Evolutionary conservation across 1,140 invertebrate genomes (phyloP), one percentile per base, ranked within the genome.

Genomic region (Scaptomyza montana): DNA sequence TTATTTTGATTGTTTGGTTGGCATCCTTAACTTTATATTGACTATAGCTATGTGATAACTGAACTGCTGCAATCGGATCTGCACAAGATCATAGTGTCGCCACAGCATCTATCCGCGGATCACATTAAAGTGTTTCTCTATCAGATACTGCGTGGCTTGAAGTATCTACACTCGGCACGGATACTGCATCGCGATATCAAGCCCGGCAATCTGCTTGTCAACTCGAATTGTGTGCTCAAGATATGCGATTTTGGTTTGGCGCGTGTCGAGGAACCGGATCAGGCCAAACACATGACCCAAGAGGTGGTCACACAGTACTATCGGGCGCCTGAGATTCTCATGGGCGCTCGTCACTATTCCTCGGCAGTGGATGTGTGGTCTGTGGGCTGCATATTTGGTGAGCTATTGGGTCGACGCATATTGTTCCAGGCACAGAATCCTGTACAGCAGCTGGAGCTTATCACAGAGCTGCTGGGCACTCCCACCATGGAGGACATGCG

Each of bases 91-190:
- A 99, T 99, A 92, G 98, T 99, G 74, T 99, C 98, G 74, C 98
- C 98, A 62, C 99, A 99, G 94, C 97, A 98, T 90, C 95, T 99
- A 57, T 98, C 98, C 80, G 95, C 98, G 59, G 98, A 99, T 94
- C 99, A 99, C 94, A 99, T 99, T 93, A 99, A 99, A 95, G 98
- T 99, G 93, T 99, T 99, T 95, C 97, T 99, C 74, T 99, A 99
- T 93, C 99, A 99, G 94, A 99, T 99, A 93, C 95, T 99, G 82
- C 95, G 99, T 95, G 99, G 98, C 89, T 94, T 99, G 75, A 99
- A 99, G 93, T 99, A 99, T 94, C 94, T 99, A 72, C 98, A 99
- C 93, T 99, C 98, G 55, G 98, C 98, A 21, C 95, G 97, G 89
- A 99, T 99, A 92, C 94, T 99, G 50, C 99, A 99, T 93, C 95